phyloP scores from a whole-genome alignment of 2,797 vertebrate species.

The Tragopan temminckii region DNA sequence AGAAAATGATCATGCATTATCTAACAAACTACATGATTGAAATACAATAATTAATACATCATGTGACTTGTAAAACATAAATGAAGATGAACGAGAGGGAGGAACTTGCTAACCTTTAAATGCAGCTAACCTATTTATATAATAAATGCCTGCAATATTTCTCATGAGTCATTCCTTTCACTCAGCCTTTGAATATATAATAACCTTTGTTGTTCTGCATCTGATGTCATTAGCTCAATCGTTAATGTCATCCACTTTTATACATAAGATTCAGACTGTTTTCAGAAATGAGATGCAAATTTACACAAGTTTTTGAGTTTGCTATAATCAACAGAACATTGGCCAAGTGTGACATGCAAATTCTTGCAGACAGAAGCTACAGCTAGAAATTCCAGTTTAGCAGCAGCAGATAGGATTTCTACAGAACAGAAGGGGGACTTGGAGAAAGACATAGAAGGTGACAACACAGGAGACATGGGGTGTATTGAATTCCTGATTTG shows the following conservation, averaged over 20 bases:
- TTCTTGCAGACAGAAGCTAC: neutral
- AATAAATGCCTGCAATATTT: constrained; percentile 48
- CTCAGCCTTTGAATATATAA: constrained; percentile 8
- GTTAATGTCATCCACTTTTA: neutral
- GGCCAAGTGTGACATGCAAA: neutral
- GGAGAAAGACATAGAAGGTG: neutral
- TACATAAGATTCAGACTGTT: neutral
- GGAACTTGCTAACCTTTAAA: constrained; percentile 42
- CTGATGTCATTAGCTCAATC: neutral
- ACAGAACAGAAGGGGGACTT: neutral
- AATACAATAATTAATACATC: constrained; percentile 64
- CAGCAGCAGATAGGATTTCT: neutral
- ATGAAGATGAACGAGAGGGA: constrained; percentile 35
- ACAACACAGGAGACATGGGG: neutral
- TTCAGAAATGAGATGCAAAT: neutral
- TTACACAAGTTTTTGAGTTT: neutral
- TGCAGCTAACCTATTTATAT: constrained; percentile 35
- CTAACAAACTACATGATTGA: constrained; percentile 37
- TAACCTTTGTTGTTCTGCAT: neutral
- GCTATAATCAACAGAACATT: neutral
- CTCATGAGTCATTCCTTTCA: constrained; percentile 43
- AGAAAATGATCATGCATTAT: constrained; percentile 7
- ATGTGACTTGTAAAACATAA: constrained; percentile 54
- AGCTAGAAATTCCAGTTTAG: neutral
- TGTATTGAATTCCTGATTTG: neutral